Percentiles rank a stretch among this genome's conserved stretches.
Evolutionary conservation across 2,888 invertebrate genomes (phyloP).

Genomic region (Gnatocerus cornutus): DNA sequence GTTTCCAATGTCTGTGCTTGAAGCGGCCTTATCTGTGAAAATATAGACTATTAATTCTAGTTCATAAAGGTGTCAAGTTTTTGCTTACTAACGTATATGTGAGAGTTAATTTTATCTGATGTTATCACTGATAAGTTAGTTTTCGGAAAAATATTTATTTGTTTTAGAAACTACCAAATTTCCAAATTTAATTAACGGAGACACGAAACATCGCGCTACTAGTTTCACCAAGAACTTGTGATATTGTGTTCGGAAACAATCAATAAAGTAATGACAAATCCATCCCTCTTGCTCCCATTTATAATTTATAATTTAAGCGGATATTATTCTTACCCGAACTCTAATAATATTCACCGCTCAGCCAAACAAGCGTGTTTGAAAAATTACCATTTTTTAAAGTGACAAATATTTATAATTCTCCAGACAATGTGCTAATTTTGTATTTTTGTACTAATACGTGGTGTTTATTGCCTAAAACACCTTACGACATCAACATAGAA

Average conservation of each 20-base stretch:
- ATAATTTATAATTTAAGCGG: slow-evolving; percentile 26
- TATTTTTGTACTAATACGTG: too few species aligned
- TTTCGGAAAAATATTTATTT: too few species aligned
- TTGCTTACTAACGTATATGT: neutral
- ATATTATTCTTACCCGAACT: slow-evolving; percentile 8
- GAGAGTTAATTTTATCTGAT: neutral
- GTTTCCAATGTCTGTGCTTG: neutral
- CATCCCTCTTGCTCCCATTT: slow-evolving; percentile 34
- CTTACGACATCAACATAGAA: too few species aligned
- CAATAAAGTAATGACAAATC: slow-evolving; percentile 38
- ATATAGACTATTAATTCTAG: neutral
- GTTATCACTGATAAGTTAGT: neutral
- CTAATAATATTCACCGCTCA: neutral
- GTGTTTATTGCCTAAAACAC: too few species aligned
- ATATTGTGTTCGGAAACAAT: slow-evolving; percentile 19
- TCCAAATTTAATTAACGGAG: neutral
- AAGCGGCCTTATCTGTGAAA: slow-evolving; percentile 16
- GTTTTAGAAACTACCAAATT: neutral
- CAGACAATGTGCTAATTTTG: too few species aligned
- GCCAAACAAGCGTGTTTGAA: neutral
- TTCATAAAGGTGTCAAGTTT: slow-evolving; percentile 5
- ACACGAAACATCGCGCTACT: neutral
- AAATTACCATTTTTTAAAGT: too few species aligned
- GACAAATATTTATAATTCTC: too few species aligned
- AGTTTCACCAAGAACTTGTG: slow-evolving; percentile 16